Base-by-base conservation (phyloP, 2,797 vertebrate genomes). In the Botia almorhae region DNA sequence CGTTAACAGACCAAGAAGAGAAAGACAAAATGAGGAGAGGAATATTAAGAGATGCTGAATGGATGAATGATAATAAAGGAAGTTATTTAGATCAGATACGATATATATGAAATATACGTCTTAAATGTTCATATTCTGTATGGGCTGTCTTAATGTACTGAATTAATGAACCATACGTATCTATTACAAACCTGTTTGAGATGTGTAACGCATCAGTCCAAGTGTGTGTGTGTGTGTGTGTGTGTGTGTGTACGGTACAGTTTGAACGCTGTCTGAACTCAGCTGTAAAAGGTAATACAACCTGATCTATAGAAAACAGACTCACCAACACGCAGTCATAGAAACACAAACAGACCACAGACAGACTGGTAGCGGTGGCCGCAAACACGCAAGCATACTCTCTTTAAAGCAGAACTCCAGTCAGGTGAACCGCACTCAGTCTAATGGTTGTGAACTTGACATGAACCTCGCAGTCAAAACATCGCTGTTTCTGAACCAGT, bases 361-460 rank as follows among this genome's bases (percentile, higher is more conserved):
- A 55, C 14, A 6, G n/a, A 43, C 60, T 46, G 50, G 19, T 14
- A 65, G 46, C 71, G n/a, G n/a, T 7, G 6, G 58, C 26, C 63
- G n/a, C 71, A 74, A 14, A 74, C 71, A 39, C 23, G 16, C 26
- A 74, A 12, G 7, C 8, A 13, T 29, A 61, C 29, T 26, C 56
- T 12, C 16, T 21, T 16, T 48, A 61, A 39, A 61, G 39, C 16
- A 58, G 65, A 58, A 33, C 65, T 60, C 7, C 23, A 1, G 63
- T 61, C 76, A 78, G 14, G 61, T 29, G 33, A 48, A 72, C 77
- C 1, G 14, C 58, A 21, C 48, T 73, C 64, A 55, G 53, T 63
- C 50, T 80, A 80, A 80, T 80, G 77, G 77, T 29, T 69, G 8
- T 68, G 79, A 58, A 75, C 65, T 75, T 51, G 39, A 29, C 17